Conservation (phyloP, 2,113 vertebrate species). For the Petaurus breviceps region DNA sequence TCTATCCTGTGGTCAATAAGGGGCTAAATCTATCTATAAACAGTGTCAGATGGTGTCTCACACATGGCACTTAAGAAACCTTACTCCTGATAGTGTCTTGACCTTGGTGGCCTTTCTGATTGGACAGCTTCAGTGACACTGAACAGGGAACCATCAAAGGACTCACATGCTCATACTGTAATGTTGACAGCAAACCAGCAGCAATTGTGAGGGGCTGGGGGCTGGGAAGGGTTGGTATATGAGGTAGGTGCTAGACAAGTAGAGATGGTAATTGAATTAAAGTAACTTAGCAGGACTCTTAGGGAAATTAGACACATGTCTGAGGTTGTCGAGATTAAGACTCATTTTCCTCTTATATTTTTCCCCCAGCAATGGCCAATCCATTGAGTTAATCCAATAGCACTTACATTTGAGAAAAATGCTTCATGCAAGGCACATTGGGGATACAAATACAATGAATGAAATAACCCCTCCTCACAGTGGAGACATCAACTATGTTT, state of each 20-base stretch:
- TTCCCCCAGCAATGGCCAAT: not conserved
- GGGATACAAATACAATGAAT: not conserved
- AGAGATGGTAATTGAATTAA: conserved; percentile 39
- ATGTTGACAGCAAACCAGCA: conserved; percentile 71
- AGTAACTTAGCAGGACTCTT: not conserved
- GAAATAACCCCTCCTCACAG: not conserved
- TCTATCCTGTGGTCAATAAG: conserved; percentile 86
- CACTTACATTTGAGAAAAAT: not conserved
- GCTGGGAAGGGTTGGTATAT: conserved; percentile 53
- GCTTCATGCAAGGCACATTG: not conserved
- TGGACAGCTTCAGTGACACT: conserved; percentile 84
- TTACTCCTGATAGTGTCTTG: conserved; percentile 87
- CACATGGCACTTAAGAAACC: conserved; percentile 91
- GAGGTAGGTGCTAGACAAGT: not conserved
- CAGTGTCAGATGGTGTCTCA: conserved; percentile 90
- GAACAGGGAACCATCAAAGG: conserved; percentile 83
- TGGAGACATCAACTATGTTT: not conserved
- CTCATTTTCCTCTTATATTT: conserved; percentile 9
- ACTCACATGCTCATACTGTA: conserved; percentile 71
- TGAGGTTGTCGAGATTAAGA: not conserved
- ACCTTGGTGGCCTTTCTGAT: conserved; percentile 84
- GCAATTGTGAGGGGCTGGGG: not conserved
- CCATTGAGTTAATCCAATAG: not conserved
- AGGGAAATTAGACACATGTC: not conserved
- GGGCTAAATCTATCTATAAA: conserved; percentile 87